Base-by-base conservation (phyloP, 2,888 invertebrate genomes). In the Phania funesta region DNA sequence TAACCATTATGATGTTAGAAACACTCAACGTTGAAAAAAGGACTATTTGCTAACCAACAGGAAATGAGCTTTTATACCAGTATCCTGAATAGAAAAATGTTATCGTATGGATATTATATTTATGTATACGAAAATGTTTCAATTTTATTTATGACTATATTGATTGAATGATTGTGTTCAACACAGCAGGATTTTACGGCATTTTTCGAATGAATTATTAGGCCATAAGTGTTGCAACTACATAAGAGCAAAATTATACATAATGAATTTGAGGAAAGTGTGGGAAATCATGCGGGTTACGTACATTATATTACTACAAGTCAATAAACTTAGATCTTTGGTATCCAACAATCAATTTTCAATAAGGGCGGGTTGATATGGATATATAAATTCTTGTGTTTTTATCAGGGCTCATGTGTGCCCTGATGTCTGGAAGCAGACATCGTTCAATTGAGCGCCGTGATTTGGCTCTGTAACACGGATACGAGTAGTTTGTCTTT, bases 101-200 rank as follows among this genome's bases (percentile, higher is more conserved):
- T 22, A 8, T 18, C 26, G 20, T 68, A 16, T 32, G 62, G 48
- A 41, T 67, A 56, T 73, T 11, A 13, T 48, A 32, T 52, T 44
- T 16, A 18, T 29, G 46, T 29, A 24, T 29, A n/a, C 20, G 13
- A 46, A 62, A 46, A 46, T 54, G 4, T 22, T n/a, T 18, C 68
- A 77, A 77, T 80, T 80, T 71, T 84, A 83, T 83, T 84, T 83
- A 84, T 82, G 81, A 71, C 71, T 62, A 46, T 71, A 80, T 80
- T 84, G 84, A 84, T 84, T 84, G 83, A 84, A 80, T 84, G 84
- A 64, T 75, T 80, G 78, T 84, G 84, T 84, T 52, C 20, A 20
- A 32, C 76, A 35, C 80, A 73, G 71, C 67, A 58, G 76, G 70
- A 18, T 58, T 71, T 77, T 64, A 80, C 54, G 44, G 54, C 16